A percentile compares a stretch with the other conserved stretches of the same genome.
Evolutionary conservation across 2,113 vertebrate genomes (phyloP).

Genomic region (Prunella himalayana): DNA sequence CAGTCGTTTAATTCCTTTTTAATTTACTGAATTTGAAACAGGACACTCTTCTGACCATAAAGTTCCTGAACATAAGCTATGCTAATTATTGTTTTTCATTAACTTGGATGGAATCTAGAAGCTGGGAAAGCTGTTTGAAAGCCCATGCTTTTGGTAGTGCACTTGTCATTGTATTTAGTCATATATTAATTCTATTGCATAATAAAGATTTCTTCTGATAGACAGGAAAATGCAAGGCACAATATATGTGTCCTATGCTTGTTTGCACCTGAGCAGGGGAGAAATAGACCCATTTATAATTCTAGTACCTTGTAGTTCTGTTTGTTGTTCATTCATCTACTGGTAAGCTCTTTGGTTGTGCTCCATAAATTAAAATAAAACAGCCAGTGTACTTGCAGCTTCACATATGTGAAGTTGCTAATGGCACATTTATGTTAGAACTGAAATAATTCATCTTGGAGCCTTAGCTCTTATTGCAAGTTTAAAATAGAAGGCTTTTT

Average conservation of each 20-base stretch:
- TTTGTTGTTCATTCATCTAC: not conserved
- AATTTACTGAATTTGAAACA: not conserved
- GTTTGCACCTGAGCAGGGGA: not conserved
- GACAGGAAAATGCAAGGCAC: not conserved
- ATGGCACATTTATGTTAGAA: not conserved
- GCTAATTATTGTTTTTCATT: not conserved
- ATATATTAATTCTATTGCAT: not conserved
- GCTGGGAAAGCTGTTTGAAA: not conserved
- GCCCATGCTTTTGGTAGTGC: not conserved
- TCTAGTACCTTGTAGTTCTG: not conserved
- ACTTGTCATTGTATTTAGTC: not conserved
- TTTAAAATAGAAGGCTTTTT: not conserved
- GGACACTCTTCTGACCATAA: not conserved
- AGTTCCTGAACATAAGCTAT: not conserved
- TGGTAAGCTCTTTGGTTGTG: not conserved
- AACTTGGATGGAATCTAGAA: not conserved
- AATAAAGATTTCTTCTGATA: not conserved
- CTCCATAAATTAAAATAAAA: not conserved
- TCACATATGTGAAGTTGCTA: not conserved
- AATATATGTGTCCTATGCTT: not conserved
- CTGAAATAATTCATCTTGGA: not conserved
- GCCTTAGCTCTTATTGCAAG: not conserved
- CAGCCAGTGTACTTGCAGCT: not conserved
- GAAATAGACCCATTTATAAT: not conserved
- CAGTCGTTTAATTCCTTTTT: not conserved